Conservation (phyloP, 2,888 invertebrate species). For the Graphium colonna region DNA sequence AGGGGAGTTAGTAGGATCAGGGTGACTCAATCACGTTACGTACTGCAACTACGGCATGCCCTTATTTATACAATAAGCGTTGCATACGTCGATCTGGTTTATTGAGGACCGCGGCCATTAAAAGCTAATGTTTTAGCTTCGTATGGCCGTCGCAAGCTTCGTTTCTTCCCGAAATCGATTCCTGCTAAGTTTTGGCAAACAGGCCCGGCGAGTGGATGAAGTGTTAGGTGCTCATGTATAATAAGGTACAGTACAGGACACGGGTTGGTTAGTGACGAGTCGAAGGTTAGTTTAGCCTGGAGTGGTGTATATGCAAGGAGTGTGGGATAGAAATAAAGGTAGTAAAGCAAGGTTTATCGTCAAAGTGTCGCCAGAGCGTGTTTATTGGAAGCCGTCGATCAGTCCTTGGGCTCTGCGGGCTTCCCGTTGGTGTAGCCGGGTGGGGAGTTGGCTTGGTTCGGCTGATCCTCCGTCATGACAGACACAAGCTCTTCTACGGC, state of each 20-base stretch:
- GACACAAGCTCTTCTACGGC: slow-evolving; percentile 94
- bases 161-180: slow-evolving; percentile 24
- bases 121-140: slow-evolving; percentile 45
- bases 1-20: slow-evolving; percentile 28
- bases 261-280: slow-evolving; percentile 73
- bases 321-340: background rate
- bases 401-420: slow-evolving; percentile 56
- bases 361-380: slow-evolving; percentile 16
- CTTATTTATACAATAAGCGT: slow-evolving; percentile 79
- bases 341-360: background rate
- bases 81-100: slow-evolving; percentile 70
- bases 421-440: slow-evolving; percentile 76
- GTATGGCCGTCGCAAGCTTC: slow-evolving; percentile 28
- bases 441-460: slow-evolving; percentile 52
- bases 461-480: slow-evolving; percentile 89
- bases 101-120: slow-evolving; percentile 47
- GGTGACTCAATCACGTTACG: slow-evolving; percentile 76
- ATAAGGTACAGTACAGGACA: slow-evolving; percentile 39
- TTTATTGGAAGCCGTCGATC: slow-evolving; percentile 26
- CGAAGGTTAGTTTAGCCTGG: slow-evolving; percentile 64
- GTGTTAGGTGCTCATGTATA: slow-evolving; percentile 59
- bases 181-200: slow-evolving; percentile 35
- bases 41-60: slow-evolving; percentile 77
- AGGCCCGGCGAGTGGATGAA: slow-evolving; percentile 35
- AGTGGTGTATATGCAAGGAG: background rate